Evolutionary conservation across 2,888 invertebrate genomes (phyloP).

Genomic region (Sympetrum striolatum): DNA sequence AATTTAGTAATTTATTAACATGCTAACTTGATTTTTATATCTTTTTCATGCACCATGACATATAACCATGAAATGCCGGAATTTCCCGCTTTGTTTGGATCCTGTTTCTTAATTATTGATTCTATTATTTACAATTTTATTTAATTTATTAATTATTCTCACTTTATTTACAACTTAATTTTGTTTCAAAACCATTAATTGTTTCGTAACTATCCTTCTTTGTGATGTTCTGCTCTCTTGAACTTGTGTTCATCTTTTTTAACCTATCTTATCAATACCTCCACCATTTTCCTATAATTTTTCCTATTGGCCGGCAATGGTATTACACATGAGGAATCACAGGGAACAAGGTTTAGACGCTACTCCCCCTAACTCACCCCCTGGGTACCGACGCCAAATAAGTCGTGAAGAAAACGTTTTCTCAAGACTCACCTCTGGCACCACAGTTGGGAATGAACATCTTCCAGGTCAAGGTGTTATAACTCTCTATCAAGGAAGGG

Average conservation of each 20-base stretch:
- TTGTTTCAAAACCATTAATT: neutral
- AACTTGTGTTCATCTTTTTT: neutral
- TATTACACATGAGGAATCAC: slow-evolving; percentile 26
- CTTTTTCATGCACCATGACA: slow-evolving; percentile 28
- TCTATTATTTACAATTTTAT: neutral
- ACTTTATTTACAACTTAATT: neutral
- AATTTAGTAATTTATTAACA: slow-evolving; percentile 25
- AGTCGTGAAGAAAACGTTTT: slow-evolving; percentile 76
- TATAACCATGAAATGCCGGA: neutral
- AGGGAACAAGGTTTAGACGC: slow-evolving; percentile 51
- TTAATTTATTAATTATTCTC: neutral
- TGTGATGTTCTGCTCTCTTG: neutral
- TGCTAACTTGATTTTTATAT: slow-evolving; percentile 13
- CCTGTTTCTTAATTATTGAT: neutral
- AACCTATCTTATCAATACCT: neutral
- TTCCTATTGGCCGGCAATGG: slow-evolving; percentile 16
- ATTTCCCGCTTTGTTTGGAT: neutral
- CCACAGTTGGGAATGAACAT: slow-evolving; percentile 60
- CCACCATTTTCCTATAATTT: neutral
- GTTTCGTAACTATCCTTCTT: neutral
- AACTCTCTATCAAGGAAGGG: slow-evolving; percentile 67
- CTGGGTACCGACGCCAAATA: slow-evolving; percentile 62
- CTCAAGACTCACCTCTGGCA: slow-evolving; percentile 71
- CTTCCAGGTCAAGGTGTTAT: slow-evolving; percentile 63
- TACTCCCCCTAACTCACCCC: slow-evolving; percentile 68